Evolutionary conservation across 2,888 invertebrate species (phyloP), one percentile per base, ranked within the genome.

Genomic region (Drosophila paucipuncta): DNA sequence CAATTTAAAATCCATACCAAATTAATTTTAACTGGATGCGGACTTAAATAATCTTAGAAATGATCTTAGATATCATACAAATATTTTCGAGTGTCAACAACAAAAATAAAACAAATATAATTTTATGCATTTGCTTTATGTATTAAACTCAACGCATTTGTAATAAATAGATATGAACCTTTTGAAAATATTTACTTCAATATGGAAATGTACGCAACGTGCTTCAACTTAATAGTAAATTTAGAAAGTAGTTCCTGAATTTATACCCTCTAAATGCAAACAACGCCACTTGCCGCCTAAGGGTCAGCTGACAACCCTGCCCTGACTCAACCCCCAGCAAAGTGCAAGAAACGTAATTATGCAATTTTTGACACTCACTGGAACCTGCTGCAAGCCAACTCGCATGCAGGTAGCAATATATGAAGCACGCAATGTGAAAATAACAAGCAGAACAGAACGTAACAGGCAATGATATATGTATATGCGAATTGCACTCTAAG

Each of bases 351-450:
- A 73, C 67, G 77, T 78, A 86, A 89, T 88, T 88, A 88, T 88
- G 90, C 91, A 90, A 88, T 66, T 89, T 76, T 80, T 80, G 82
- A 80, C 87, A 87, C 87, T 88, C 70, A 71, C 73, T 76, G 53
- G 53, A 63, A 80, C 65, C 65, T 66, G 68, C 67, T 67, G 66
- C 76, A 81, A 68, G 18, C 76, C 71, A 64, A 89, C 78, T 82
- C 73, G 68, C 60, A 78, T 84, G 80, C 87, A 90, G 90, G 91
- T 88, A 90, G 82, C 69, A 58, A 67, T 65, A 52, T 76, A 70
- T 78, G 71, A 76, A 79, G 60, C 90, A 86, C 90, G 86, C 90
- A 86, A 88, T 72, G 71, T 80, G 74, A 77, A 84, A 76, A 77
- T 64, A 83, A 81, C 81, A 83, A 66, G 64, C 59, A 66, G 64